Base-by-base conservation (phyloP, 2,888 invertebrate species). In the Imbricaverruca yamaguchii region DNA sequence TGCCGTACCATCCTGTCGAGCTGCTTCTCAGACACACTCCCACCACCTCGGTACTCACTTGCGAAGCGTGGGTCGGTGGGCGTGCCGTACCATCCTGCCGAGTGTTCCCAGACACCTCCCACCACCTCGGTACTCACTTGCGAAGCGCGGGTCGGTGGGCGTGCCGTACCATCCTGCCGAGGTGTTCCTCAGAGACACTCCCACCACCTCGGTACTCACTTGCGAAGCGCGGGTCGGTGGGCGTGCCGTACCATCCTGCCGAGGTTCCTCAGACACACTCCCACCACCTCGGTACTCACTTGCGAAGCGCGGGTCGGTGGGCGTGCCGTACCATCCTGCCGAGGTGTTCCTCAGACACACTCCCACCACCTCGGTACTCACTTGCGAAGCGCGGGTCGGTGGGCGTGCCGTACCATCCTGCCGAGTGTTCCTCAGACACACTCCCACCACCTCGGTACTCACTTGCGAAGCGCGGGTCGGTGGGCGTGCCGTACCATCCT, bases 401-500 rank as follows among this genome's bases (percentile, higher is more conserved):
- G 80, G 95, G 93, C 84, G 95, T 93, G 84, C 93, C 92, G 89
- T 97, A 97, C 96, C 97, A 97, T 82, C 91, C 91, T 84, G 89
- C 89, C n/a, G 91, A 89, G 92, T 91, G 85, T 91, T 90, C 83
- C 93, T 87, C 89, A 92, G 39, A 1, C 39, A 4, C 39, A 3
- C 39, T 39, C 39, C 39, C 4, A 39, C 39, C 39, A 39, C 39
- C 39, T 39, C 39, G 4, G 86, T 89, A 94, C 96, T 94, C 92
- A 96, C 96, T 96, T 91, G 96, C 96, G 90, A 97, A 96, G 90
- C 97, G 91, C 84, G 96, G 96, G 90, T 97, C 97, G 86, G 95
- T 94, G 80, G 95, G 93, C 84, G 95, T 93, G 84, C 93, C 92
- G 89, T 97, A 97, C 96, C 97, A 97, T 82, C 91, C 91, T 84